phyloP scores from a whole-genome alignment of 2,888 invertebrate genomes.

The Pollenia griseotomentosa region DNA sequence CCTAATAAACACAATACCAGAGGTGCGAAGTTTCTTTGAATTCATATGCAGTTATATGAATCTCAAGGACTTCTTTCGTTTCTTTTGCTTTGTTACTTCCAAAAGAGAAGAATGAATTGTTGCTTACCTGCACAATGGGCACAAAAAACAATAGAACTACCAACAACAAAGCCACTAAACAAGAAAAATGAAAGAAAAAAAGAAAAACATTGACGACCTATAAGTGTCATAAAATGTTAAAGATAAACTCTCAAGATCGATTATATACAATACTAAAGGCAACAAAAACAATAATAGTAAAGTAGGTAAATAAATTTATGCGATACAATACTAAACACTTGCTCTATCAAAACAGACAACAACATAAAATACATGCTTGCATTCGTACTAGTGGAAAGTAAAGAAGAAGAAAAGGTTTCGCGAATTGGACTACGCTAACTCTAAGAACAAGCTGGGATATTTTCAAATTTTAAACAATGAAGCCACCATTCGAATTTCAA shows the following conservation, averaged over 20 bases:
- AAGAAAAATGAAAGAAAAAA: not conserved
- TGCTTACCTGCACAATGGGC: constrained; percentile 61
- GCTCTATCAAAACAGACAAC: constrained; percentile 55
- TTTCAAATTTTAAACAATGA: constrained; percentile 54
- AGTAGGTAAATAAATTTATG: constrained; percentile 59
- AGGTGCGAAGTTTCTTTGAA: constrained; percentile 73
- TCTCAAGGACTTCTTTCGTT: constrained; percentile 65
- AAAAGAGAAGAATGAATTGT: constrained; percentile 55
- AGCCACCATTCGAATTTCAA: not conserved
- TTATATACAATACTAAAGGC: constrained; percentile 32
- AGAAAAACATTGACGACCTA: constrained; percentile 40
- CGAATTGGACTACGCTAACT: constrained; percentile 38
- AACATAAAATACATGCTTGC: not conserved
- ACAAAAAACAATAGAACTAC: constrained; percentile 3
- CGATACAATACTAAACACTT: constrained; percentile 63
- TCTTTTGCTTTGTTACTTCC: constrained; percentile 34
- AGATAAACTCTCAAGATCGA: constrained; percentile 63
- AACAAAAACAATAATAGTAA: constrained; percentile 42
- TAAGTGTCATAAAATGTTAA: constrained; percentile 69
- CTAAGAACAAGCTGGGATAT: constrained; percentile 45
- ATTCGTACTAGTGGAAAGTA: not conserved
- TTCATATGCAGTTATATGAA: constrained; percentile 30
- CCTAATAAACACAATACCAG: constrained; percentile 43
- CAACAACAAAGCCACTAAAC: constrained; percentile 21
- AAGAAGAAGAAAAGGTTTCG: constrained; percentile 49